Conservation (phyloP, 2,113 vertebrate species). For the Syngnathus typhle region DNA sequence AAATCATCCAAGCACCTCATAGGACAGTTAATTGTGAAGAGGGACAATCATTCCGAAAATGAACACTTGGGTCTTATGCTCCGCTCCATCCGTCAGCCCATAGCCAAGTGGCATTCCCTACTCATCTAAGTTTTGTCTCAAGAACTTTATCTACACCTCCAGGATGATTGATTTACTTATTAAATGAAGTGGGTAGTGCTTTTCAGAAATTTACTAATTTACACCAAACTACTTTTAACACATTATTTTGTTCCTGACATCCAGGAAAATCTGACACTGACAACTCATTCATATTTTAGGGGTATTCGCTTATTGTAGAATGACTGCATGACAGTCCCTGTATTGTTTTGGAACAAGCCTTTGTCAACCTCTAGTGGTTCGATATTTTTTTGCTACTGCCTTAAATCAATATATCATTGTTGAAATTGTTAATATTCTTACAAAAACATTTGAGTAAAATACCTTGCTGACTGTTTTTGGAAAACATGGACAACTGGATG, state of each 20-base stretch:
- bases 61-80: conserved; percentile 72
- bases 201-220: neutral
- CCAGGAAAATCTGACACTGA: neutral
- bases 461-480: too few relatives aligned
- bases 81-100: conserved; percentile 67
- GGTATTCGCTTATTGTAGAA: too few relatives aligned
- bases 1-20: conserved; percentile 58
- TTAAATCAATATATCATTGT: too few relatives aligned
- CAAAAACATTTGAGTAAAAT: too few relatives aligned
- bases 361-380: neutral
- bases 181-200: neutral
- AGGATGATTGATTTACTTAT: neutral
- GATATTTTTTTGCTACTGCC: neutral
- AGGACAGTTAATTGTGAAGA: conserved; percentile 66
- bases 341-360: neutral
- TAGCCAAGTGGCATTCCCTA: conserved; percentile 74
- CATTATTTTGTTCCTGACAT: neutral
- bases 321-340: too few relatives aligned
- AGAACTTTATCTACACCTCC: neutral
- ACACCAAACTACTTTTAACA: neutral
- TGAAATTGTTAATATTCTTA: too few relatives aligned
- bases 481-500: too few relatives aligned
- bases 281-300: too few relatives aligned
- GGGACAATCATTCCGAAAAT: conserved; percentile 45
- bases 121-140: conserved; percentile 32